Evolutionary conservation across 2,888 invertebrate species (phyloP).

Genomic region (Operophtera brumata): DNA sequence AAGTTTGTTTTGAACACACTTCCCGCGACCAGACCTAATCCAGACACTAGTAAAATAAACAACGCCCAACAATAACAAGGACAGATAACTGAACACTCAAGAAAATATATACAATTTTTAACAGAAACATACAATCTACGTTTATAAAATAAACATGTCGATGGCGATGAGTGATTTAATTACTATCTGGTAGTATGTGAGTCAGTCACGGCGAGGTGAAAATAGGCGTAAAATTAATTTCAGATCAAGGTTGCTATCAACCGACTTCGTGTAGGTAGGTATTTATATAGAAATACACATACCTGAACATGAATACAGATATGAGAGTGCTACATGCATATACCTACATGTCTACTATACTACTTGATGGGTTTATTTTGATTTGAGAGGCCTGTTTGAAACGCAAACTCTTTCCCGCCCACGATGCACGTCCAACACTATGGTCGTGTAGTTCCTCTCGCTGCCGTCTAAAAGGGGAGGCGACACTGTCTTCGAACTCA

Average conservation of each 20-base stretch:
- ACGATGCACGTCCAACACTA: too few relatives aligned
- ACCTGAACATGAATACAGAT: too few relatives aligned
- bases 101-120: conserved; percentile 3
- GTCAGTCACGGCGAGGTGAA: conserved; percentile 44
- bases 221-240: conserved; percentile 70
- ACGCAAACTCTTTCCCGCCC: too few relatives aligned
- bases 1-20: not conserved
- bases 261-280: conserved; percentile 21
- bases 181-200: conserved; percentile 40
- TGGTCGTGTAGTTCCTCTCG: too few relatives aligned
- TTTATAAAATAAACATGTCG: conserved; percentile 14
- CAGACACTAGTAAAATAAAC: conserved; percentile 15
- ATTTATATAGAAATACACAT: too few relatives aligned
- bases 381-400: too few relatives aligned
- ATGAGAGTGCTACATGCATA: too few relatives aligned
- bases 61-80: conserved; percentile 6
- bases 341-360: too few relatives aligned
- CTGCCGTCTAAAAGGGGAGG: too few relatives aligned
- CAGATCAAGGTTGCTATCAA: conserved; percentile 64
- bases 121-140: conserved; percentile 9
- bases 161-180: conserved; percentile 31
- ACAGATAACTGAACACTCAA: not conserved
- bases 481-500: too few relatives aligned
- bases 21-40: conserved; percentile 13
- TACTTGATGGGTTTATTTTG: too few relatives aligned